Evolutionary conservation across 1,140 invertebrate genomes (phyloP).

Genomic region (Pristionchus pacificus): DNA sequence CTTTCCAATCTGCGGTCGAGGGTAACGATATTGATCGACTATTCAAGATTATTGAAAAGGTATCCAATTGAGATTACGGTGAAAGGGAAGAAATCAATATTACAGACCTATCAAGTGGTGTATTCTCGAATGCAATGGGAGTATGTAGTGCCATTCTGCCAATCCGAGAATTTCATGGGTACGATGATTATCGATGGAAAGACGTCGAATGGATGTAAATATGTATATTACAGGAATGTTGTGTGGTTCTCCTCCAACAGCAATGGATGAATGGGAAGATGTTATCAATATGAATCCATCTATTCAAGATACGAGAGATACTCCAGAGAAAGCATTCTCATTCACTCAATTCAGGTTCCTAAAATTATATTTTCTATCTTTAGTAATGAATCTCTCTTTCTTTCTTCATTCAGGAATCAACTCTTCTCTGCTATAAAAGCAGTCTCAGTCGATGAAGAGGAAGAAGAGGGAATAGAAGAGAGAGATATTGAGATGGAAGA

Average conservation of each 20-base stretch:
- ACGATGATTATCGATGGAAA: background rate
- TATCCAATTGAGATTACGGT: background rate
- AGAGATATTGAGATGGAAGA: too few relatives aligned
- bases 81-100: background rate
- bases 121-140: conserved; percentile 30
- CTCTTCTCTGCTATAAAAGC: conserved; percentile 9
- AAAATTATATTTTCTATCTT: too few relatives aligned
- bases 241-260: conserved; percentile 26
- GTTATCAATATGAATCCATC: conserved; percentile 28
- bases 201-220: too few relatives aligned
- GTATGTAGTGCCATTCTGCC: conserved; percentile 32
- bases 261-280: conserved; percentile 32
- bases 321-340: conserved; percentile 24
- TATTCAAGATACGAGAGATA: conserved; percentile 4
- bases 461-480: conserved; percentile 19
- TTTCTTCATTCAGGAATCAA: conserved; percentile 8
- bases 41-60: conserved; percentile 34
- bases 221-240: conserved; percentile 14
- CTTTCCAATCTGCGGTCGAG: conserved; percentile 30
- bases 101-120: conserved; percentile 34
- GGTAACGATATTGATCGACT: conserved; percentile 16
- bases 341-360: conserved; percentile 33
- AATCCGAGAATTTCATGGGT: conserved; percentile 33
- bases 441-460: conserved; percentile 10
- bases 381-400: background rate